Evolutionary conservation across 2,797 vertebrate genomes (phyloP).

Genomic region (Psittacula derbiana): DNA sequence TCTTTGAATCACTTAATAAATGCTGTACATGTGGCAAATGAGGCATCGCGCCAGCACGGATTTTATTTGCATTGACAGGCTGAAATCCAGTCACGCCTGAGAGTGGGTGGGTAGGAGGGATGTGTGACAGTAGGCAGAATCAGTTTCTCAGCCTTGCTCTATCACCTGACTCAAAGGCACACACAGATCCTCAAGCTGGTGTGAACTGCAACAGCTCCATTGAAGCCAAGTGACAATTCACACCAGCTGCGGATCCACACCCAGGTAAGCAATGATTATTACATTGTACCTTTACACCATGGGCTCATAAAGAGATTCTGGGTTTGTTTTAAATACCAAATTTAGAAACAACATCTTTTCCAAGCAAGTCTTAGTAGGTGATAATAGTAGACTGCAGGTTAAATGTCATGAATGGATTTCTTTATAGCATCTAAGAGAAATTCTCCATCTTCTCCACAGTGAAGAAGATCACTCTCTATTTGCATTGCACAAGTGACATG

Average conservation of each 20-base stretch:
- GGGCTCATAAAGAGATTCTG: not conserved
- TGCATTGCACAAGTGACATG: not conserved
- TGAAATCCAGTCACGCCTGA: not conserved
- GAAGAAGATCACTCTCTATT: not conserved
- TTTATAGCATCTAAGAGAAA: not conserved
- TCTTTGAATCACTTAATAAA: not conserved
- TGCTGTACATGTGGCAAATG: not conserved
- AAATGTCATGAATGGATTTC: not conserved
- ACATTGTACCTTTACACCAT: not conserved
- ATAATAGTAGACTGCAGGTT: not conserved
- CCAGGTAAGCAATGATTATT: not conserved
- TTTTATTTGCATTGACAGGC: not conserved
- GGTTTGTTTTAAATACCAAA: not conserved
- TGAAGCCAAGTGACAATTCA: slow-evolving; percentile 48
- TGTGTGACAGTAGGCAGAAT: slow-evolving; percentile 20
- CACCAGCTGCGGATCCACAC: not conserved
- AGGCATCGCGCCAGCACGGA: not conserved
- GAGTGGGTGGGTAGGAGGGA: slow-evolving; percentile 30
- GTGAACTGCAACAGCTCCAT: slow-evolving; percentile 7
- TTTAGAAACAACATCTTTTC: not conserved
- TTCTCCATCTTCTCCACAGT: not conserved
- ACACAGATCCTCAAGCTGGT: not conserved
- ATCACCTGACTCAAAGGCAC: not conserved
- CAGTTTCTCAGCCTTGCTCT: not conserved
- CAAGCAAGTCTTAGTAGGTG: not conserved